phyloP scores from a whole-genome alignment of 2,888 invertebrate species.

The Automeris io region DNA sequence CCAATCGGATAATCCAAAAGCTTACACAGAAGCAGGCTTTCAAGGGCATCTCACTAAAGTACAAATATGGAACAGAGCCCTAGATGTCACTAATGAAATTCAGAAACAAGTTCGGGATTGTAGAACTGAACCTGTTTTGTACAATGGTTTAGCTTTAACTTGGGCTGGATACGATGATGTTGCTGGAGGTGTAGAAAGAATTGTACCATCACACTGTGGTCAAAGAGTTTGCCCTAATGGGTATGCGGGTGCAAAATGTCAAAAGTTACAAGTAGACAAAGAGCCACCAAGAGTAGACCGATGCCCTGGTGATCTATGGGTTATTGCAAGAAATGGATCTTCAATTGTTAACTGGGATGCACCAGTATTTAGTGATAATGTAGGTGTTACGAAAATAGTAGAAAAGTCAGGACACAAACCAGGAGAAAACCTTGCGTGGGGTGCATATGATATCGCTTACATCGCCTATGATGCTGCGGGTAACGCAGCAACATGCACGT shows the following conservation, averaged over 20 bases:
- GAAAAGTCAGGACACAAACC: conserved; percentile 92
- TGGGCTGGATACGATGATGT: conserved; percentile 97
- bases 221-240: conserved; percentile 92
- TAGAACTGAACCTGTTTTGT: conserved; percentile 93
- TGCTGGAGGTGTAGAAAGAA: conserved; percentile 91
- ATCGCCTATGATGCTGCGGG: conserved; percentile 95
- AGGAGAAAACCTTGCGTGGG: conserved; percentile 93
- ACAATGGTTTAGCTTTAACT: conserved; percentile 88
- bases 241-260: conserved; percentile 90
- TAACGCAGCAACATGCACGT: conserved; percentile 93
- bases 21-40: conserved; percentile 93
- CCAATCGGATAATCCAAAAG: conserved; percentile 86
- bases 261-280: conserved; percentile 89
- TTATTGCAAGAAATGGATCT: conserved; percentile 94
- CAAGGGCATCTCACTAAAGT: conserved; percentile 96
- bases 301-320: conserved; percentile 96
- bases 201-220: conserved; percentile 94
- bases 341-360: conserved; percentile 95
- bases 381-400: conserved; percentile 85
- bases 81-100: conserved; percentile 94
- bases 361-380: conserved; percentile 93
- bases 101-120: conserved; percentile 96
- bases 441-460: conserved; percentile 93
- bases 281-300: conserved; percentile 91
- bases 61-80: conserved; percentile 94